These are phyloP conservation scores for Beroe ovata DNA, from an alignment of 37 sponge, comb jelly and placozoan genomes.

Conservation along the genomic window DNA sequence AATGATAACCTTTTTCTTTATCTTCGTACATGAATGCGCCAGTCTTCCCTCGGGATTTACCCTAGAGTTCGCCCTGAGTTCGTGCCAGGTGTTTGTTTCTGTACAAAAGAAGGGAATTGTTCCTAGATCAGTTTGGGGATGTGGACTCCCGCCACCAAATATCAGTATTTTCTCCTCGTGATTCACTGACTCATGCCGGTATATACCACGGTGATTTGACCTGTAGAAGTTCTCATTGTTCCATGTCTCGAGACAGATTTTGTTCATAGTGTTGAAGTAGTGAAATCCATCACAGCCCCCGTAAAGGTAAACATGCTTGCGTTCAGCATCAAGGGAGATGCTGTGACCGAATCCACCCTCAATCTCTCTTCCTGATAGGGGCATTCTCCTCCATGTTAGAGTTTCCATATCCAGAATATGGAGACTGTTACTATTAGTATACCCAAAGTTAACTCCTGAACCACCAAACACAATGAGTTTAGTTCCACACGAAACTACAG, in stretches of 20 bases:
- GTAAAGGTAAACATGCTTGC: slow-evolving; percentile 5
- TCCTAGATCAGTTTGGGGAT: neutral
- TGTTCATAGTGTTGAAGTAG: slow-evolving; percentile 54
- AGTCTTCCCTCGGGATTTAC: neutral
- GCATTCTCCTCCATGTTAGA: neutral
- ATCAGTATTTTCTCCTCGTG: slow-evolving; percentile 23
- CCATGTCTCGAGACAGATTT: neutral
- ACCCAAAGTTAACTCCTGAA: slow-evolving; percentile 32
- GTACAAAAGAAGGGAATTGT: slow-evolving; percentile 43
- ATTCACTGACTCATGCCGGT: slow-evolving; percentile 24
- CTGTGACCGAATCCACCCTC: slow-evolving; percentile 55
- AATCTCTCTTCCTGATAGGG: neutral
- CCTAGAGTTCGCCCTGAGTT: neutral
- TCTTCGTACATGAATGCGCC: slow-evolving; percentile 39
- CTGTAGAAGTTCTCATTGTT: neutral
- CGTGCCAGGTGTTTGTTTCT: slow-evolving; percentile 24
- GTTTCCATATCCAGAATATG: slow-evolving; percentile 4
- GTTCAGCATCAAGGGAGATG: neutral
- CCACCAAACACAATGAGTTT: slow-evolving; percentile 38
- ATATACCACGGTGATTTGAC: neutral
- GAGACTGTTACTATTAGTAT: neutral
- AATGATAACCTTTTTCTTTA: neutral
- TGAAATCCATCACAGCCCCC: slow-evolving; percentile 32
- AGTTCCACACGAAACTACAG: neutral
- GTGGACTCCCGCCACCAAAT: slow-evolving; percentile 35